Evolutionary conservation across 2,113 vertebrate genomes (phyloP).

Genomic region (Puffinus mauretanicus): DNA sequence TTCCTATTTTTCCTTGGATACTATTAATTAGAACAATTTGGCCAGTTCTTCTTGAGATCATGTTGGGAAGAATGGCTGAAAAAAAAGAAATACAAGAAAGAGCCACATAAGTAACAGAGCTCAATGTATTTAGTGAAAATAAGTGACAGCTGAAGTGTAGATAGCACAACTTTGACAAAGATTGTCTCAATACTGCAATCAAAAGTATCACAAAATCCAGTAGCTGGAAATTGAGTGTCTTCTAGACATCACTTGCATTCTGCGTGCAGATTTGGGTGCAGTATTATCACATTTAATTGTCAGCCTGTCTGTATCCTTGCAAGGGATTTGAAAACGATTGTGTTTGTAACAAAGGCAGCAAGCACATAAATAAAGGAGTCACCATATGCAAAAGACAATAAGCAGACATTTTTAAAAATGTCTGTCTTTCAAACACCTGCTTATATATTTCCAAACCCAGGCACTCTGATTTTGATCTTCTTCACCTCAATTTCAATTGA

Average conservation of each 20-base stretch:
- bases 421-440: background rate
- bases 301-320: background rate
- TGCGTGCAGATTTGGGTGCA: background rate
- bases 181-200: background rate
- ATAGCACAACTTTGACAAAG: background rate
- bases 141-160: background rate
- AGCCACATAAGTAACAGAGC: background rate
- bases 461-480: background rate
- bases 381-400: background rate
- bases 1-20: conserved; percentile 90
- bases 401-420: background rate
- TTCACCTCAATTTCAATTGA: background rate
- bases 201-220: background rate
- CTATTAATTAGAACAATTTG: conserved; percentile 90
- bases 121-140: background rate
- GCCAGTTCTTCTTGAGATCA: conserved; percentile 91
- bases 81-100: background rate
- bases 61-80: conserved; percentile 89
- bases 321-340: background rate
- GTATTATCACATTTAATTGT: background rate
- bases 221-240: background rate
- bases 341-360: background rate
- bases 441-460: background rate
- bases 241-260: background rate
- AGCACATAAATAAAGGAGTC: background rate